Conservation (phyloP, 2,888 invertebrate species). For the Acleris laterana region DNA sequence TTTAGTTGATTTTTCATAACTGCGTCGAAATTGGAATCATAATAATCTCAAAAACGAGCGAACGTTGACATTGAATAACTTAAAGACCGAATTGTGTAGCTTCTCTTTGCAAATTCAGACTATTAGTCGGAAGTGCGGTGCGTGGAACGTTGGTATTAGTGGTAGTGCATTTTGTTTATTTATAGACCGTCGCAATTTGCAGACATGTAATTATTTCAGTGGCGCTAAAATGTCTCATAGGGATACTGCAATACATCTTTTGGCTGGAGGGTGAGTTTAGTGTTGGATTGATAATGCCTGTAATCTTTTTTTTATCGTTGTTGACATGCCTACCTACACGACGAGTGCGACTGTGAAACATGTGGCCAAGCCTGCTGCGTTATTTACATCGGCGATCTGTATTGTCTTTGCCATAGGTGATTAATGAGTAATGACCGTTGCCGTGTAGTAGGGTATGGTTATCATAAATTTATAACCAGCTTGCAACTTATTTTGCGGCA, state of each 20-base stretch:
- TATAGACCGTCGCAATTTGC: constrained; percentile 80
- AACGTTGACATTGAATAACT: constrained; percentile 9
- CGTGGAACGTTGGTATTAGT: constrained; percentile 56
- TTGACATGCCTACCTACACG: constrained; percentile 38
- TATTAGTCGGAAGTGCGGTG: constrained; percentile 42
- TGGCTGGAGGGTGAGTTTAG: constrained; percentile 96
- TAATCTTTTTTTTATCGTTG: constrained; percentile 36
- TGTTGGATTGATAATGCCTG: constrained; percentile 36
- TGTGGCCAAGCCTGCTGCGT: constrained; percentile 50
- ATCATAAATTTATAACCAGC: constrained; percentile 4
- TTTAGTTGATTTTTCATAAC: constrained; percentile 33
- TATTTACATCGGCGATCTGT: constrained; percentile 59
- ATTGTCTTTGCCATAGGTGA: constrained; percentile 34
- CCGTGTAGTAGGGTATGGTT: constrained; percentile 6
- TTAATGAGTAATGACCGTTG: constrained; percentile 14
- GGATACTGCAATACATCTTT: constrained; percentile 96
- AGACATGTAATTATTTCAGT: constrained; percentile 80
- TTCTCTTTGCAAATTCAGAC: constrained; percentile 12
- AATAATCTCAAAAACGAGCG: constrained; percentile 2
- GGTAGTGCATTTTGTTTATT: constrained; percentile 82
- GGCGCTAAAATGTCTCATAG: constrained; percentile 88
- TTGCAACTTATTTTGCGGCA: not conserved
- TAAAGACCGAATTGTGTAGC: constrained; percentile 3
- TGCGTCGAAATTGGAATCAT: constrained; percentile 28
- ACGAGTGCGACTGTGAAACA: constrained; percentile 50